phyloP scores from a whole-genome alignment of 2,888 invertebrate genomes.

The Pandemis cinnamomeana region DNA sequence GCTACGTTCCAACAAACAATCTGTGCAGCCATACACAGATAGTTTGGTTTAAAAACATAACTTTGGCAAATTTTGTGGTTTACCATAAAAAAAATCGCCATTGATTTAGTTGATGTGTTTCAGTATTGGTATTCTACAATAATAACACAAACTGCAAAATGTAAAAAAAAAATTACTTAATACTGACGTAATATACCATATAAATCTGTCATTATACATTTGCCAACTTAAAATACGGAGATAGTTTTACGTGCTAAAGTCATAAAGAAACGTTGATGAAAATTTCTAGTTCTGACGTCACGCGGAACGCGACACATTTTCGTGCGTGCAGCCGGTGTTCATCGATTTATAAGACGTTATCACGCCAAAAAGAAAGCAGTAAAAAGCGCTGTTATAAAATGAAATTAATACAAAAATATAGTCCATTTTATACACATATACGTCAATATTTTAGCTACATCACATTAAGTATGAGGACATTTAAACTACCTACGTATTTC shows the following conservation, averaged over 20 bases:
- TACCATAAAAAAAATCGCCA: too few species aligned
- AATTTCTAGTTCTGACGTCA: too few species aligned
- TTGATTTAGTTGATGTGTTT: too few species aligned
- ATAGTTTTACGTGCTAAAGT: too few species aligned
- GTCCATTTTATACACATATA: not conserved
- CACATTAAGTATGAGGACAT: not conserved
- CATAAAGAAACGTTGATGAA: too few species aligned
- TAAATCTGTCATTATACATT: not conserved
- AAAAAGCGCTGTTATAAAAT: not conserved
- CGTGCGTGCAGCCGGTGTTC: too few species aligned
- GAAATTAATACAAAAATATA: not conserved
- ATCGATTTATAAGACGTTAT: too few species aligned
- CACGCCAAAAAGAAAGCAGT: not conserved
- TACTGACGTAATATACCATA: too few species aligned
- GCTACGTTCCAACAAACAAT: constrained; percentile 47
- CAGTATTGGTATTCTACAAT: too few species aligned
- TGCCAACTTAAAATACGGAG: not conserved
- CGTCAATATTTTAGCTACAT: not conserved
- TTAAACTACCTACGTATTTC: not conserved
- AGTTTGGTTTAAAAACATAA: constrained; percentile 33
- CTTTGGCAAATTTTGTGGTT: not conserved
- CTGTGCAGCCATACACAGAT: constrained; percentile 69
- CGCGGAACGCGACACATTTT: too few species aligned
- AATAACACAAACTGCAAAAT: too few species aligned
- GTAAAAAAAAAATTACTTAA: too few species aligned